Conservation (phyloP, 37 sponge, comb jelly and placozoan species). For the Ephydatia muelleri region DNA sequence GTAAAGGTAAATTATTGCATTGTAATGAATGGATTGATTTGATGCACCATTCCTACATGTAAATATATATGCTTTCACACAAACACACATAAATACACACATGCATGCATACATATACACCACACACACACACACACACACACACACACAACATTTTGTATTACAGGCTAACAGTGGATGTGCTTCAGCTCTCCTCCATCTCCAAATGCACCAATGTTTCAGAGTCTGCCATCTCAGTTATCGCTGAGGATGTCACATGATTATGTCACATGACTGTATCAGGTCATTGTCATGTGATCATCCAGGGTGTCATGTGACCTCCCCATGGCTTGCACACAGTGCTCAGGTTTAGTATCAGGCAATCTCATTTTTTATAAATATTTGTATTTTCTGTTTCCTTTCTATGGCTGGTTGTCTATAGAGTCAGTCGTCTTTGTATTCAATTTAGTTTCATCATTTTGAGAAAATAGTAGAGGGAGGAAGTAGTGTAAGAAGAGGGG, state of each 20-base stretch:
- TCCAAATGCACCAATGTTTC: not conserved
- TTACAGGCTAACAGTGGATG: not conserved
- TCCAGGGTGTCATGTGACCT: not conserved
- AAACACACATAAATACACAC: constrained; percentile 23
- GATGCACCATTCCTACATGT: not conserved
- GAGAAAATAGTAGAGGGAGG: too few relatives aligned
- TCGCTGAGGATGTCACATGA: not conserved
- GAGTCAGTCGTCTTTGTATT: too few relatives aligned
- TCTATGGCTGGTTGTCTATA: not conserved
- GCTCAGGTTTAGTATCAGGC: not conserved
- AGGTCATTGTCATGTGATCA: too few relatives aligned
- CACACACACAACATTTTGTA: constrained; percentile 3
- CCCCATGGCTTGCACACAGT: not conserved
- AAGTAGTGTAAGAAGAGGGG: too few relatives aligned
- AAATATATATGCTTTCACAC: not conserved
- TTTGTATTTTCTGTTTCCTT: not conserved
- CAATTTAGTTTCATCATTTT: too few relatives aligned
- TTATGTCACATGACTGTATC: too few relatives aligned
- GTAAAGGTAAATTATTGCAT: not conserved
- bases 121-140: constrained; percentile 20
- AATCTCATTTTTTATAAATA: not conserved
- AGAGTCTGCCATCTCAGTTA: not conserved
- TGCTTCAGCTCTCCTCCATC: not conserved
- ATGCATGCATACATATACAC: constrained; percentile 9
- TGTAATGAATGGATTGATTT: not conserved